Conservation (phyloP, 1,140 invertebrate genomes). For the Ceratosolen fusciceps region DNA sequence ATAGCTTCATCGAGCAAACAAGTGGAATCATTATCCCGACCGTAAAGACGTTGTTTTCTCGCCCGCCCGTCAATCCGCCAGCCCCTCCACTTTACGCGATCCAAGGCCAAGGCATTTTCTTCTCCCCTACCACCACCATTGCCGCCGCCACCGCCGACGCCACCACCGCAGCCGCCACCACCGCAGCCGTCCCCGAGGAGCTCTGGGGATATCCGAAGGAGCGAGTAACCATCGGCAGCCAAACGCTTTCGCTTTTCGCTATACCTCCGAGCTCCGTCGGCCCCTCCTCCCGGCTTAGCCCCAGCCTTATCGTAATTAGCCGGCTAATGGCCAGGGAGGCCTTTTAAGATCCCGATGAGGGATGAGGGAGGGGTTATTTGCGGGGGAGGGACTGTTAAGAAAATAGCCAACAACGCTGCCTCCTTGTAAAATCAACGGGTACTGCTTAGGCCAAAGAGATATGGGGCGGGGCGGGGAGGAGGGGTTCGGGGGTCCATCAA, state of each 20-base stretch:
- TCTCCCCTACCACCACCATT: neutral
- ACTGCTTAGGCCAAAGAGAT: neutral
- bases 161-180: neutral
- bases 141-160: neutral
- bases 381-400: too few species aligned
- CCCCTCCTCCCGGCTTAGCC: too few species aligned
- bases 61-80: conserved; percentile 41
- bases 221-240: neutral
- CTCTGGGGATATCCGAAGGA: neutral
- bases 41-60: conserved; percentile 54
- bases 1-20: conserved; percentile 57
- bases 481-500: too few species aligned
- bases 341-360: too few species aligned
- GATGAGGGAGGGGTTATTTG: neutral
- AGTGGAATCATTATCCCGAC: conserved; percentile 56
- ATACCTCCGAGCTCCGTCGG: too few species aligned
- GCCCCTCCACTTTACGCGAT: conserved; percentile 43
- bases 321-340: too few species aligned
- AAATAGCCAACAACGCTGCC: too few species aligned
- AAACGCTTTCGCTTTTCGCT: neutral
- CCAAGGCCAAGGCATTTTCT: conserved; percentile 20
- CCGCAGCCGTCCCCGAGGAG: neutral
- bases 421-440: neutral
- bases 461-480: too few species aligned
- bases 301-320: neutral